Percentiles rank a stretch among this genome's conserved stretches.
Conservation (phyloP, 2,888 invertebrate species). For the Caenorhabditis angaria region DNA sequence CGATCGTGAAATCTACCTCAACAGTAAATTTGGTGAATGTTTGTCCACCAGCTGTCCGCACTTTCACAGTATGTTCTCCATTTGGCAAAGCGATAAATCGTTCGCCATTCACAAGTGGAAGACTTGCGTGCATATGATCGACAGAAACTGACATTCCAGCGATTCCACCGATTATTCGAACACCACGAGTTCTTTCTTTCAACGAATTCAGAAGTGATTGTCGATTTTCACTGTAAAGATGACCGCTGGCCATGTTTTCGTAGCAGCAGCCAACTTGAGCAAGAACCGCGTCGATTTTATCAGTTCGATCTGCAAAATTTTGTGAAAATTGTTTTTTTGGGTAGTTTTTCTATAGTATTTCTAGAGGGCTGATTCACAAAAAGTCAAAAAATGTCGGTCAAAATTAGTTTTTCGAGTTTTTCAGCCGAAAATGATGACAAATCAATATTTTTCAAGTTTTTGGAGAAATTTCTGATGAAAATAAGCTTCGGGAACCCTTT, state of each 20-base stretch:
- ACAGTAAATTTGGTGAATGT: constrained; percentile 26
- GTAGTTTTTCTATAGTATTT: neutral
- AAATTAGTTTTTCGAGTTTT: too few species aligned
- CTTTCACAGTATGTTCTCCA: constrained; percentile 33
- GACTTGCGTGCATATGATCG: constrained; percentile 23
- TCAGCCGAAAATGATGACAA: too few species aligned
- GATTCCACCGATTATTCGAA: constrained; percentile 33
- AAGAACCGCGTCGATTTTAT: constrained; percentile 61
- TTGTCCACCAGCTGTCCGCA: constrained; percentile 25
- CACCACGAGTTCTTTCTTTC: constrained; percentile 26
- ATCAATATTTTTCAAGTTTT: too few species aligned
- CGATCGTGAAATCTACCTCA: constrained; percentile 11
- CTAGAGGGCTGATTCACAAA: neutral
- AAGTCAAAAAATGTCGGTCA: too few species aligned
- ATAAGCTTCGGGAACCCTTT: too few species aligned
- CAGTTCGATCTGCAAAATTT: constrained; percentile 27
- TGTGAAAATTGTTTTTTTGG: neutral
- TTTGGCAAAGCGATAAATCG: constrained; percentile 33
- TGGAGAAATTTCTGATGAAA: too few species aligned
- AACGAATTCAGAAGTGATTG: constrained; percentile 42
- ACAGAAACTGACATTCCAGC: constrained; percentile 35
- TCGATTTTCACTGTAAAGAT: constrained; percentile 64
- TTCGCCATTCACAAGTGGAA: constrained; percentile 28
- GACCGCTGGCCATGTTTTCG: constrained; percentile 61
- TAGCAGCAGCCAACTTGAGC: constrained; percentile 68